These are phyloP conservation scores for Ptilodon capucinus DNA, from an alignment of 2,888 invertebrate species.

Conservation along the genomic window DNA sequence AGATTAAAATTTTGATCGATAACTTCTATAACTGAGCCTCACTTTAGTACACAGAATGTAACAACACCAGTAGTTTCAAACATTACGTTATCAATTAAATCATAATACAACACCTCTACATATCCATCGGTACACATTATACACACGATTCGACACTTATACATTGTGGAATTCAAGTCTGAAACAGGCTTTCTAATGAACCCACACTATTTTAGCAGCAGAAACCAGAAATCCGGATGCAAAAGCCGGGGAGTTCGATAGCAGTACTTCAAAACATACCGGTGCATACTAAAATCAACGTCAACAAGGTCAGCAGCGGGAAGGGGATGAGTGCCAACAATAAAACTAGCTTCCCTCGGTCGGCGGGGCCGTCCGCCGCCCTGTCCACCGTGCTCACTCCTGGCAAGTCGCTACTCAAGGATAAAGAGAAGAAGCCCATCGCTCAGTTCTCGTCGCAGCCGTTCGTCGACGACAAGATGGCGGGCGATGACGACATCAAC, in stretches of 20 bases:
- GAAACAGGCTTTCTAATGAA: too few relatives aligned
- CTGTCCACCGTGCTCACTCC: constrained; percentile 67
- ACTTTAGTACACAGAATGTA: too few relatives aligned
- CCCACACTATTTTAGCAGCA: too few relatives aligned
- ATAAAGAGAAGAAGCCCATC: constrained; percentile 87
- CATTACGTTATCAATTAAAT: too few relatives aligned
- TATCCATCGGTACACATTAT: too few relatives aligned
- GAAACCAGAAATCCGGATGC: constrained; percentile 41
- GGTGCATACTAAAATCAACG: constrained; percentile 65
- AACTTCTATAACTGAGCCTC: too few relatives aligned
- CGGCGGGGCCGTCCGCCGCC: constrained; percentile 49
- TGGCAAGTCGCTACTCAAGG: constrained; percentile 86
- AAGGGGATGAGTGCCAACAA: constrained; percentile 77
- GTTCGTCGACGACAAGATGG: constrained; percentile 79
- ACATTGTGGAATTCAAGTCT: too few relatives aligned
- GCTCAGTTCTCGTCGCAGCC: constrained; percentile 55
- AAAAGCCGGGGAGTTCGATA: constrained; percentile 57
- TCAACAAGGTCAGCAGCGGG: constrained; percentile 58
- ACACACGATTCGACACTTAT: too few relatives aligned
- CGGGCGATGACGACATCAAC: constrained; percentile 97
- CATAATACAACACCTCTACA: too few relatives aligned
- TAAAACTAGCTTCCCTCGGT: constrained; percentile 59
- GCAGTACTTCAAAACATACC: constrained; percentile 74
- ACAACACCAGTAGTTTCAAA: too few relatives aligned
- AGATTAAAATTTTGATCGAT: too few relatives aligned